phyloP scores from a whole-genome alignment of 2,888 invertebrate species.

The Temnothorax ravouxi region DNA sequence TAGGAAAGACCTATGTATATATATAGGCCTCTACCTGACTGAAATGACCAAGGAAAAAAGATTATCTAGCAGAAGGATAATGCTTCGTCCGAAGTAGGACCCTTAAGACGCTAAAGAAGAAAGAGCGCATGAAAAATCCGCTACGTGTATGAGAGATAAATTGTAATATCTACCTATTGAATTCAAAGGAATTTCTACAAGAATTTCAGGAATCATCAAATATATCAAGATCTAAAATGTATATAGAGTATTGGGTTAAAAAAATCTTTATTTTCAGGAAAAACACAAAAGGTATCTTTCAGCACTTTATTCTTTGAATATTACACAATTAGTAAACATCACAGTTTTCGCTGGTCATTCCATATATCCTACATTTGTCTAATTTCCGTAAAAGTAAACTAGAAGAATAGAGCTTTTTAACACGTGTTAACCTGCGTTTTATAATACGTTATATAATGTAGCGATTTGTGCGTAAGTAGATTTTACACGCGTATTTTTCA shows the following conservation, averaged over 20 bases:
- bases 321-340: not conserved
- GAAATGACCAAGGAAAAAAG: conserved; percentile 66
- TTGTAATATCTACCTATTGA: not conserved
- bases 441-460: not conserved
- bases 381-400: not conserved
- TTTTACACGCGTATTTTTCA: conserved; percentile 4
- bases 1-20: conserved; percentile 69
- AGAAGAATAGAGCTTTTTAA: not conserved
- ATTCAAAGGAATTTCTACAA: not conserved
- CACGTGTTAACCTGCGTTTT: not conserved
- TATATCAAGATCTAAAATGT: not conserved
- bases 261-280: not conserved
- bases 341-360: not conserved
- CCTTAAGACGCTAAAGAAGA: not conserved
- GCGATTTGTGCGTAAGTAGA: not conserved
- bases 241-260: not conserved
- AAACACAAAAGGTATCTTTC: not conserved
- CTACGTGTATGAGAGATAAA: conserved; percentile 7
- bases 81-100: not conserved
- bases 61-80: conserved; percentile 59
- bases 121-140: conserved; percentile 63
- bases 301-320: not conserved
- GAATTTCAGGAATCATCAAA: not conserved
- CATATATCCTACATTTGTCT: not conserved
- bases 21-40: conserved; percentile 64